These are phyloP conservation scores for Drosophila watanabei DNA, from an alignment of 1,140 invertebrate genomes.

Conservation along the genomic window DNA sequence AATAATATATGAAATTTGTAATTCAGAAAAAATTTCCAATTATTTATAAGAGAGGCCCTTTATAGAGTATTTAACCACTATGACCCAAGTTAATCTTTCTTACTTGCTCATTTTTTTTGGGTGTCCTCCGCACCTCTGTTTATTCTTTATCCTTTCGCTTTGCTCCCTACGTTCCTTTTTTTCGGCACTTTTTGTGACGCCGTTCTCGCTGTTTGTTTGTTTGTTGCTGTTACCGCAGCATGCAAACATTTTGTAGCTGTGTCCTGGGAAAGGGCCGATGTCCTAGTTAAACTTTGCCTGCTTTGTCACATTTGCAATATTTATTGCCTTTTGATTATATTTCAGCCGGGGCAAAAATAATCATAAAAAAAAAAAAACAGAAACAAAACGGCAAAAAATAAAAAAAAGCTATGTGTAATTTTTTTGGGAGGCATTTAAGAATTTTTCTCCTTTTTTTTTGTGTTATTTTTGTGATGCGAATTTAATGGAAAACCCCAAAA, in stretches of 20 bases:
- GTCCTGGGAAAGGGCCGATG: conserved; percentile 47
- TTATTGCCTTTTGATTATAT: conserved; percentile 81
- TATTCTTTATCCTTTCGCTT: conserved; percentile 65
- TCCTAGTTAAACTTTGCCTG: conserved; percentile 73
- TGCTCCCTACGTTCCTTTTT: conserved; percentile 10
- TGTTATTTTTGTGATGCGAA: conserved; percentile 9
- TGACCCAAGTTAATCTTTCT: conserved; percentile 23
- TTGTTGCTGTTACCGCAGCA: conserved; percentile 65
- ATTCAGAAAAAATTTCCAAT: background rate
- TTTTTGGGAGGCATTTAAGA: conserved; percentile 29
- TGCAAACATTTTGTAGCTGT: conserved; percentile 74
- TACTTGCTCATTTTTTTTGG: conserved; percentile 45
- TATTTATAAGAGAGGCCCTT: background rate
- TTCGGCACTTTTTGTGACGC: conserved; percentile 25
- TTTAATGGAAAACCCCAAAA: conserved; percentile 37
- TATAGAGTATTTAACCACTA: conserved; percentile 11
- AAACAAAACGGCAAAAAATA: background rate
- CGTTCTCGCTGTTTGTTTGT: conserved; percentile 27
- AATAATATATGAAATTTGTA: background rate
- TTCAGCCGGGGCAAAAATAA: conserved; percentile 14
- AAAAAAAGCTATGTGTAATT: conserved; percentile 2
- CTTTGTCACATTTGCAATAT: conserved; percentile 78
- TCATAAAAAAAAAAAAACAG: background rate
- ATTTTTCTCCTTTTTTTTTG: background rate
- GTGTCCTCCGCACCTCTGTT: conserved; percentile 58